phyloP scores from a whole-genome alignment of 2,888 invertebrate species.

The Drosophila cracens region DNA sequence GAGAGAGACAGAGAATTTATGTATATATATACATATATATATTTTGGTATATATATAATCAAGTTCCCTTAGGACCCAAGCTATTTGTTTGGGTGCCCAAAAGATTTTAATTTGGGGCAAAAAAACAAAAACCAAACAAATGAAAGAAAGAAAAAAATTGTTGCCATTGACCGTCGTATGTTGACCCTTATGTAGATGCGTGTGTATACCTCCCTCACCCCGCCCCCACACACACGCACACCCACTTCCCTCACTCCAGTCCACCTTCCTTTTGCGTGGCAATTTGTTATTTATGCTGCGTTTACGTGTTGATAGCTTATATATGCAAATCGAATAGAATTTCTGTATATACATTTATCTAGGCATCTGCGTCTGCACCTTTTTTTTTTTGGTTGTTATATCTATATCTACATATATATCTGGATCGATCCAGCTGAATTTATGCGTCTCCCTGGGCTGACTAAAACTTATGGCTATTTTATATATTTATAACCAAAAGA shows the following conservation, averaged over 20 bases:
- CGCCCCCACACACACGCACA: neutral
- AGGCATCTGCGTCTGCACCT: slow-evolving; percentile 21
- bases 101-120: slow-evolving; percentile 35
- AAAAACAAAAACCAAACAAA: neutral
- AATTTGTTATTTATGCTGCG: slow-evolving; percentile 76
- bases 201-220: neutral
- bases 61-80: slow-evolving; percentile 15
- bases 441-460: slow-evolving; percentile 28
- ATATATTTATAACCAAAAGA: neutral
- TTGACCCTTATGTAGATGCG: slow-evolving; percentile 43
- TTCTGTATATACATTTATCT: slow-evolving; percentile 31
- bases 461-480: slow-evolving; percentile 23
- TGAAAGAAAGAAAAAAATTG: slow-evolving; percentile 10
- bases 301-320: slow-evolving; percentile 76
- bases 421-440: slow-evolving; percentile 45
- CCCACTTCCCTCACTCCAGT: neutral
- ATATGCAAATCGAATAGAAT: slow-evolving; percentile 64
- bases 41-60: slow-evolving; percentile 1
- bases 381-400: neutral
- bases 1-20: slow-evolving; percentile 15
- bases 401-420: slow-evolving; percentile 22
- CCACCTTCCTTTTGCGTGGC: slow-evolving; percentile 32
- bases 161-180: slow-evolving; percentile 51
- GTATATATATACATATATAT: neutral
- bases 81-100: slow-evolving; percentile 30